Evolutionary conservation across 2,797 vertebrate genomes (phyloP).

Genomic region (Sebastes matsubarae): DNA sequence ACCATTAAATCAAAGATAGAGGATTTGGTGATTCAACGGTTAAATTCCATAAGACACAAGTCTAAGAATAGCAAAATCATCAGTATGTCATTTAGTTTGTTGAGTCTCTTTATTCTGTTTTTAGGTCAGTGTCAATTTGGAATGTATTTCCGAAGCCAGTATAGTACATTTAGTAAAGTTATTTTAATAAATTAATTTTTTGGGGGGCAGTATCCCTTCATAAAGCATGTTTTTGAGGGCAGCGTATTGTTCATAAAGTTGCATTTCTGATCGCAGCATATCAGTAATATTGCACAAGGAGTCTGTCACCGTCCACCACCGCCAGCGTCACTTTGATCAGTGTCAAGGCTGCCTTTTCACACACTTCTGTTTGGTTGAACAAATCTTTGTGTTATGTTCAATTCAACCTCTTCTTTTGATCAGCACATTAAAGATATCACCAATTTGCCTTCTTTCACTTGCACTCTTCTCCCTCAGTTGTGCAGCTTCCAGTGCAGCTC

Average conservation of each 20-base stretch:
- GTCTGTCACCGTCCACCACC: not conserved
- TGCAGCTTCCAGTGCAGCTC: too few species aligned
- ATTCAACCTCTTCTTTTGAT: not conserved
- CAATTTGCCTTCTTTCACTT: too few species aligned
- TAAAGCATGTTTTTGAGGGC: not conserved
- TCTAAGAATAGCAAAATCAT: too few species aligned
- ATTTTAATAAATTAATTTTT: not conserved
- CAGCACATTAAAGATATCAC: not conserved
- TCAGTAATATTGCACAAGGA: not conserved
- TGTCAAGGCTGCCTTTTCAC: conserved; percentile 36
- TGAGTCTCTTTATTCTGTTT: too few species aligned
- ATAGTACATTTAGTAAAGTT: not conserved
- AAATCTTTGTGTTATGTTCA: not conserved
- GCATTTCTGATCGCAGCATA: not conserved
- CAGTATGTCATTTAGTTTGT: too few species aligned
- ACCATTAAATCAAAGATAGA: not conserved
- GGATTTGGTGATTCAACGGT: not conserved
- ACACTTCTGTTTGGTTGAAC: not conserved
- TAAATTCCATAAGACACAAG: too few species aligned
- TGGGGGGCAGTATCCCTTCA: not conserved
- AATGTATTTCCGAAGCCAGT: not conserved
- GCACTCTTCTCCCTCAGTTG: too few species aligned
- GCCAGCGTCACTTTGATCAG: not conserved
- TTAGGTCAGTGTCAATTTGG: too few species aligned
- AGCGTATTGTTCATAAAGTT: not conserved